Base-by-base conservation (phyloP, 2,113 vertebrate genomes). In the Progne subis region DNA sequence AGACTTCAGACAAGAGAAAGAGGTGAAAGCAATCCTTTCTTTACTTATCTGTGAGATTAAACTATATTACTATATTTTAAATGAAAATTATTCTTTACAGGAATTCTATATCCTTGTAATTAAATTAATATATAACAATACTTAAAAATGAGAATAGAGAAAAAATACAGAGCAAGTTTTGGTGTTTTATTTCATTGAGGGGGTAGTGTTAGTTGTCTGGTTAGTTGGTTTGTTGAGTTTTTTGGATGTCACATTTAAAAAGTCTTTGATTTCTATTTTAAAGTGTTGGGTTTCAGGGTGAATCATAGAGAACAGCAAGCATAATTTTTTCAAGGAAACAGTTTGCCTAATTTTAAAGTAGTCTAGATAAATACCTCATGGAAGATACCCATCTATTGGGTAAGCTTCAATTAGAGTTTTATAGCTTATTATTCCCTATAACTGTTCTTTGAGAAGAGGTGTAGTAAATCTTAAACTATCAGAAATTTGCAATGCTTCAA, bases 71-170 rank as follows among this genome's bases (percentile, higher is more conserved):
- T 70, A 17, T 49, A 64, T 34, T 97, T 93, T 93, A 92, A 53
- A 55, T 91, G 82, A 85, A 92, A 7, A 3, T 86, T 94, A 87
- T 83, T 97, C 64, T 78, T 92, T 76, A 94, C 34, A 94, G 74
- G 83, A 88, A 88, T 91, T 79, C 63, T 86, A 25, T 28, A 67
- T 43, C 32, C 17, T 96, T 72, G 83, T 23, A 94, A 92, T 87
- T 97, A 74, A 96, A 79, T 95, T 95, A 94, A 71, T 86, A 79
- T 71, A 89, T 95, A 37, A 41, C 46, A 91, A 65, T 94, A 93
- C 14, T 95, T 96, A 53, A 95, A 95, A 90, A 47, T 60, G 23
- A 87, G n/a, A 95, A 81, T 89, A 96, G 41, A 86, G 86, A 80
- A 76, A 57, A 52, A 59, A 44, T 9, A 43, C 8, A 52, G 53